Base-by-base conservation (phyloP, 2,113 vertebrate species). In the Anhinga rufa region DNA sequence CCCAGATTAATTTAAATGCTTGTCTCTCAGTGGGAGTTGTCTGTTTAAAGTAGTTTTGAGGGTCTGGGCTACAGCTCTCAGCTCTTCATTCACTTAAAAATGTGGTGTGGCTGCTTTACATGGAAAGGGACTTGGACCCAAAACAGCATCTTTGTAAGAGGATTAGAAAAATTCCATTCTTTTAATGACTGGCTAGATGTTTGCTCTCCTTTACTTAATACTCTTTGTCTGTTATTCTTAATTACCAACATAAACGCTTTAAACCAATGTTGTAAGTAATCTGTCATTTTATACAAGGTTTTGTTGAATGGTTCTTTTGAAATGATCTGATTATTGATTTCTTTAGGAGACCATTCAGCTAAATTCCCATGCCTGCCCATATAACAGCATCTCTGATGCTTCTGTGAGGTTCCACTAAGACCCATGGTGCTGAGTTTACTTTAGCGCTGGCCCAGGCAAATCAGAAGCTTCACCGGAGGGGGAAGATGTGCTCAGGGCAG, bases 141-240 rank as follows among this genome's bases (percentile, higher is more conserved):
- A 97, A 97, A 61, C 92, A 97, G 64, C 96, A 97, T 96, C 93
- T 95, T 93, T 92, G 70, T 97, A 98, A 97, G 96, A 97, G 96
- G 96, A 98, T 97, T 97, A 98, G 76, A 93, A 97, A 96, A 97
- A 97, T 94, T 97, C 96, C 93, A 72, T 93, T 96, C 94, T 96
- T 96, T 95, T 96, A 96, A 95, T 90, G 95, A 91, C 91, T 88
- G 81, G 49, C 49, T 96, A 93, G 91, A 94, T 97, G 91, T 93
- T 97, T 95, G 80, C 66, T 95, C 88, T 93, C 55, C 81, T 95
- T 91, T 93, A 76, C 77, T 94, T 95, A 96, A 97, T 77, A 40
- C 71, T 91, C 81, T 95, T 94, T 96, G 80, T 95, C 92, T 93
- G 64, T 82, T 95, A 79, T 85, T 94, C 86, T 95, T 94, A 95